phyloP scores from a whole-genome alignment of 2,888 invertebrate genomes.

The Hydrotaea diabolus region DNA sequence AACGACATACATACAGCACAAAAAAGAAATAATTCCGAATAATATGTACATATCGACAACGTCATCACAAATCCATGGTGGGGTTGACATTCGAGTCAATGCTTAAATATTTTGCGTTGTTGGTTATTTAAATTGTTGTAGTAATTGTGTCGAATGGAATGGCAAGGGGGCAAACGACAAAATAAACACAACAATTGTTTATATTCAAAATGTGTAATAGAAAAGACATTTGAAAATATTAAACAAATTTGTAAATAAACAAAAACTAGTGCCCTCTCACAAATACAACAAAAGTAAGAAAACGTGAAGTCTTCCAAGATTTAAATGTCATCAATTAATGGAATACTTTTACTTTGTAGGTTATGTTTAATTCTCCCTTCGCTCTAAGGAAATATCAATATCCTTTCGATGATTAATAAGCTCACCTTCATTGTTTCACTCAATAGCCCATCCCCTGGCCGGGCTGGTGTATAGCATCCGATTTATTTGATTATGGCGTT shows the following conservation, averaged over 20 bases:
- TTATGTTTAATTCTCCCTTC: background rate
- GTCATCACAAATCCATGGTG: background rate
- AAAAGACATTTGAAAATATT: background rate
- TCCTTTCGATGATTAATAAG: conserved; percentile 2
- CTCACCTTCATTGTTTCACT: background rate
- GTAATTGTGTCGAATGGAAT: background rate
- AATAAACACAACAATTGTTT: background rate
- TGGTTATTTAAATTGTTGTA: background rate
- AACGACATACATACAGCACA: background rate
- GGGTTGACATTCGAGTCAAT: background rate
- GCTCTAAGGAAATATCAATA: background rate
- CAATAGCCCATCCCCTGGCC: background rate
- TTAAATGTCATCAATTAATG: background rate
- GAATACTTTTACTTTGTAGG: background rate
- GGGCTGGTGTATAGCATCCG: background rate
- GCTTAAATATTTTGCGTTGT: background rate
- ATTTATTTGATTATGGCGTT: conserved; percentile 26
- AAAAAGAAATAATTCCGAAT: background rate
- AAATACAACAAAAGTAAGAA: background rate
- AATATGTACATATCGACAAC: background rate
- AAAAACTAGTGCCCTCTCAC: background rate
- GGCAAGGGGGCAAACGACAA: background rate
- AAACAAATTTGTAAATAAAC: too few relatives aligned
- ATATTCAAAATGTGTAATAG: background rate
- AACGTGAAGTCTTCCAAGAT: background rate